Base-by-base conservation (phyloP, 2,113 vertebrate species). In the Terrapene triunguis region DNA sequence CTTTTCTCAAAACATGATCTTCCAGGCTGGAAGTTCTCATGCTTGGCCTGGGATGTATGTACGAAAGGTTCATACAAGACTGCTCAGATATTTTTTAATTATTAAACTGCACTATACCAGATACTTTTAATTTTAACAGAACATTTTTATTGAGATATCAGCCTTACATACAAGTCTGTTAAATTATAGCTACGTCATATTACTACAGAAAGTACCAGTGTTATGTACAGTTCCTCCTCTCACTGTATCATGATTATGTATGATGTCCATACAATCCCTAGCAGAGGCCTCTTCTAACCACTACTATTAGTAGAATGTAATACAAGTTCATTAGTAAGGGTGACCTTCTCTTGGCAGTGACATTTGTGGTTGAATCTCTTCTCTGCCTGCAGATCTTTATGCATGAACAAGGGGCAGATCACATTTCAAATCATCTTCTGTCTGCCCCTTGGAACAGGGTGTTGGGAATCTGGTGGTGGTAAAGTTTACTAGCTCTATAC, bases 351-450 rank as follows among this genome's bases (percentile, higher is more conserved):
- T 25, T 32, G 22, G 72, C 16, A 0, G 0, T 89, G 47, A 51
- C 35, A 90, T 95, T 72, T 90, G 17, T 83, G 11, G 38, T 92
- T 87, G 29, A 87, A n/a, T 95, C 93, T 95, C 38, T 76, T 84
- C 51, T 93, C 86, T 87, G 38, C 80, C 32, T 84, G 88, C 50
- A 1, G 55, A 22, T 80, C 53, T 87, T 95, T 44, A 82, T 57
- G 72, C 82, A 88, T 91, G 83, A 69, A 19, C 12, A 88, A 91
- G 80, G 57, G 16, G 29, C 76, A 74, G 50, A 57, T 90, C 69
- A 42, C 21, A 42, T 93, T 91, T 93, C 90, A 83, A 65, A 91
- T 85, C n/a, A 48, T 50, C 42, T 87, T 95, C 27, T 24, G 79
- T 84, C 90, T 24, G 10, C 81, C 11, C 53, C 0, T 2, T 88